These are phyloP conservation scores for Prosopocoilus inquinatus DNA, from an alignment of 2,888 invertebrate genomes.

Conservation along the genomic window DNA sequence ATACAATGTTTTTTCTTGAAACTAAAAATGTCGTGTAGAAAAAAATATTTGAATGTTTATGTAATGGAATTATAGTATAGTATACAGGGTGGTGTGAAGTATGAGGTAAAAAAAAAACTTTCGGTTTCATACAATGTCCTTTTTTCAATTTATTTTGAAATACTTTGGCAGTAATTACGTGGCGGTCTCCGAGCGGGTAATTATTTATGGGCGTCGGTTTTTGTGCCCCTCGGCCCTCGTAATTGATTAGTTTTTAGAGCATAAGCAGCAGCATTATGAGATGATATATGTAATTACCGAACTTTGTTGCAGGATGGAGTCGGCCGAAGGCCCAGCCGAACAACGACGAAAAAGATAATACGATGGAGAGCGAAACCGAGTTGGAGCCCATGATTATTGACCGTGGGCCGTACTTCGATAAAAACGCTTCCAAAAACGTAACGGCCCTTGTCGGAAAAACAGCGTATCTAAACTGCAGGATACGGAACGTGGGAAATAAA, in stretches of 20 bases:
- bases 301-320: slow-evolving; percentile 25
- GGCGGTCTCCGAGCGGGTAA: no score
- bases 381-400: slow-evolving; percentile 51
- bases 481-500: slow-evolving; percentile 73
- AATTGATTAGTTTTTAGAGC: not conserved
- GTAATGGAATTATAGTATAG: no score
- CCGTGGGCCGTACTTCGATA: slow-evolving; percentile 71
- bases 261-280: not conserved
- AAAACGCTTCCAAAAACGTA: slow-evolving; percentile 70
- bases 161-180: no score
- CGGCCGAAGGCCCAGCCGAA: slow-evolving; percentile 24
- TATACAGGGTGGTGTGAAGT: no score
- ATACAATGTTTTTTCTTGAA: no score
- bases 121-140: no score
- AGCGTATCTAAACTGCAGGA: slow-evolving; percentile 72
- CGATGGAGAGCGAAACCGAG: slow-evolving; percentile 46
- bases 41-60: no score
- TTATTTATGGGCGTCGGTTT: no score
- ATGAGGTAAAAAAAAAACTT: no score
- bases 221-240: not conserved
- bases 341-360: slow-evolving; percentile 36
- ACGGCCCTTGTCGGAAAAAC: slow-evolving; percentile 77
- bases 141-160: no score
- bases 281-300: not conserved
- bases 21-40: no score